Base-by-base conservation (phyloP, 2,888 invertebrate genomes). In the Seladonia tumulorum region DNA sequence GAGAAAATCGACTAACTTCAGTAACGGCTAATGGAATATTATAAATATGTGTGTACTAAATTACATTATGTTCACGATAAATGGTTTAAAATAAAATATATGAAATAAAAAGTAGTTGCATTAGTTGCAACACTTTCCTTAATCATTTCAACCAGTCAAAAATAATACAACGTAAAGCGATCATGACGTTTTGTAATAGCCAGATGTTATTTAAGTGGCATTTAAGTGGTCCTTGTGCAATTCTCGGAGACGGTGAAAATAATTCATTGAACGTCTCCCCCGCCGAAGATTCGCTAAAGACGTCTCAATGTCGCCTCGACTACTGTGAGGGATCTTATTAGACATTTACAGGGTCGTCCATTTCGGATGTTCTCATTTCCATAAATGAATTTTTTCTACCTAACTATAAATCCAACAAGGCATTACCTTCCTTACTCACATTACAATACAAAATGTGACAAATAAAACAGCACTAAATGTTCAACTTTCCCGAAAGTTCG, bases 241-340 rank as follows among this genome's bases (percentile, higher is more conserved):
- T 7, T 53, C 53, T 18, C 8, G 35, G 18, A 35, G 12, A 1
- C 45, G 8, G n/a, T 42, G 5, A 49, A 42, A 76, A 76, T 82
- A 60, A 82, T 79, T 82, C 8, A 74, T 60, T 29, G 18, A 14
- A 25, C 29, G 39, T 53, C 70, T 42, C 35, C 39, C 22, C n/a
- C 57, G 18, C 10, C n/a, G 4, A 57, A 57, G 53, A 57, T 39
- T 12, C 47, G 39, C 16, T 29, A 49, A 72, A 72, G 29, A 18
- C 22, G 22, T 4, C 29, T n/a, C 0, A n/a, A 57, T 22, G 14
- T 45, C 22, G 1, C 66, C 63, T 49, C 60, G 39, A 47, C 4
- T 49, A 5, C 29, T 16, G 35, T 29, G 4, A 14, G 29, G 22
- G 16, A 18, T 49, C 49, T 53, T 7, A 16, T 42, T 47, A 72